Conservation (phyloP, 2,888 invertebrate genomes). For the Cryptocephalus primarius region DNA sequence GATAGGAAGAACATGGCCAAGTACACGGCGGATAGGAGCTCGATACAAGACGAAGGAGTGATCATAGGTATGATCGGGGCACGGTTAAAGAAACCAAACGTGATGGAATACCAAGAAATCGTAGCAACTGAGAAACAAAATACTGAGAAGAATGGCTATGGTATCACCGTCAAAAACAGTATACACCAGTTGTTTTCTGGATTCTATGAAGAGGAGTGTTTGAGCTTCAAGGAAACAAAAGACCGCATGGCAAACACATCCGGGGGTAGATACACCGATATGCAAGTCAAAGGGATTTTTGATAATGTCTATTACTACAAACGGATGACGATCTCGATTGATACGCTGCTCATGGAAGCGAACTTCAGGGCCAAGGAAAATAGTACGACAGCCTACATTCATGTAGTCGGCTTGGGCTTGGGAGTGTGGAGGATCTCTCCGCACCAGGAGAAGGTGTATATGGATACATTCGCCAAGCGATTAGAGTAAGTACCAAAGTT, state of each 20-base stretch:
- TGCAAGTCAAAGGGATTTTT: constrained; percentile 21
- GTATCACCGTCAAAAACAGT: constrained; percentile 12
- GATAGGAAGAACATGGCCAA: constrained; percentile 43
- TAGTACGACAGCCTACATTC: constrained; percentile 47
- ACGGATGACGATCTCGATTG: constrained; percentile 46
- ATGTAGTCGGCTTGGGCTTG: constrained; percentile 57
- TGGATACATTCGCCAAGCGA: constrained; percentile 52
- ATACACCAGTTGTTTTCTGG: constrained; percentile 23
- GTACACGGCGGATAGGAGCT: constrained; percentile 34
- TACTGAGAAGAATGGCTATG: constrained; percentile 40
- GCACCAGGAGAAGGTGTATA: constrained; percentile 52
- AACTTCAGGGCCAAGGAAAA: constrained; percentile 43
- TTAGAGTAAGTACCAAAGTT: constrained; percentile 22
- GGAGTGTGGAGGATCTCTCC: constrained; percentile 55
- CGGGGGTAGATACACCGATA: constrained; percentile 9
- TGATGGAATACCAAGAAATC: constrained; percentile 54
- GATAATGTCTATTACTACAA: constrained; percentile 35
- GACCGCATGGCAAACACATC: not conserved
- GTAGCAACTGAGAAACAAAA: constrained; percentile 38
- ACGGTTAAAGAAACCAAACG: constrained; percentile 40
- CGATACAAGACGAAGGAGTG: constrained; percentile 36
- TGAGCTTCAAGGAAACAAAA: constrained; percentile 9
- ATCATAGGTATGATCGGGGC: constrained; percentile 44
- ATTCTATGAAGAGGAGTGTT: constrained; percentile 17
- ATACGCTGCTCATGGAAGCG: constrained; percentile 52